A percentile compares a stretch with the other conserved stretches of the same genome.
Evolutionary conservation across 2,888 invertebrate genomes (phyloP).

Genomic region (Tenthredo notha): DNA sequence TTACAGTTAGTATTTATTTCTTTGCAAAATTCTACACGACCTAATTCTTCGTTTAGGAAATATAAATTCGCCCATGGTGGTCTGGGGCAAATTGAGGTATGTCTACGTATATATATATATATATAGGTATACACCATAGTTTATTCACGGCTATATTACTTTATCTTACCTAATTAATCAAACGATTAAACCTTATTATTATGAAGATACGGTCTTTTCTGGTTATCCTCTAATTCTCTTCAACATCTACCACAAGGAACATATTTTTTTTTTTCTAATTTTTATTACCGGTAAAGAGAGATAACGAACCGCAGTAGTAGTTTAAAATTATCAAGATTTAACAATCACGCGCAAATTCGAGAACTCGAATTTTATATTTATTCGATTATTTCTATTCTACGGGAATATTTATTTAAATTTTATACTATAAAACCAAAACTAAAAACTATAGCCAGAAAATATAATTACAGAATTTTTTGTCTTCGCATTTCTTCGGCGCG

Average conservation of each 20-base stretch:
- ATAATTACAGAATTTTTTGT: not conserved
- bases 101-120: not conserved
- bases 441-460: not conserved
- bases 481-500: not conserved
- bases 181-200: conserved; percentile 42
- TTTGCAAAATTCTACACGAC: conserved; percentile 30
- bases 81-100: not conserved
- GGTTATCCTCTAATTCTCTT: conserved; percentile 31
- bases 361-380: not conserved
- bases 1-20: conserved; percentile 12
- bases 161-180: conserved; percentile 43
- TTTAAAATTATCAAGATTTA: conserved; percentile 17
- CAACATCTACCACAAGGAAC: not conserved
- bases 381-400: not conserved
- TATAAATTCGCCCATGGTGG: not conserved
- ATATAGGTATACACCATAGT: not conserved
- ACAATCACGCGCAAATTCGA: not conserved
- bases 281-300: not conserved
- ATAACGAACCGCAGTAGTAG: conserved; percentile 20
- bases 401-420: not conserved
- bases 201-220: conserved; percentile 26
- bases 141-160: conserved; percentile 22
- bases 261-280: not conserved
- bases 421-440: not conserved
- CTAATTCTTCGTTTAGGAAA: conserved; percentile 6